Conservation (phyloP, 2,113 vertebrate genomes). For the Albula glossodonta region DNA sequence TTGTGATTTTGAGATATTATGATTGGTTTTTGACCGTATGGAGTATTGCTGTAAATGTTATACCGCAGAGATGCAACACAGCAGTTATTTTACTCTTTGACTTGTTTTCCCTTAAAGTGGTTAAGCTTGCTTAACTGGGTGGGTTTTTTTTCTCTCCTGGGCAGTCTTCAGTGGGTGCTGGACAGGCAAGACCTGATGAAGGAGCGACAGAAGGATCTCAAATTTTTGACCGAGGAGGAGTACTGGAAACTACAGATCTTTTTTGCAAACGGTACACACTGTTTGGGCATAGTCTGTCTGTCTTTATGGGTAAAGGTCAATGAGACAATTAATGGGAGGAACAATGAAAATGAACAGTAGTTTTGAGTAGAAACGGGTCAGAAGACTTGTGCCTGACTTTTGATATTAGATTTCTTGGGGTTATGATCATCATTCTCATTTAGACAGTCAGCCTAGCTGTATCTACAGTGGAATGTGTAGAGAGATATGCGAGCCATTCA, state of each 20-base stretch:
- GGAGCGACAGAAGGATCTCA: constrained; percentile 96
- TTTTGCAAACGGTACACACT: constrained; percentile 92
- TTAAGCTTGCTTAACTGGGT: not conserved
- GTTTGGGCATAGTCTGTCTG: not conserved
- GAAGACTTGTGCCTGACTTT: too few species aligned
- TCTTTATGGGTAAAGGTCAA: not conserved
- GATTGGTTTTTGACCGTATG: too few species aligned
- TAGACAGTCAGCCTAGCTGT: too few species aligned
- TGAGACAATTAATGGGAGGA: not conserved
- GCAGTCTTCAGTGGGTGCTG: constrained; percentile 97
- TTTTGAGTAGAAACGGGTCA: not conserved
- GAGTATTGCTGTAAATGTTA: too few species aligned
- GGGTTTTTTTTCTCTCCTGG: constrained; percentile 32
- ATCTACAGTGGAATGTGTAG: too few species aligned
- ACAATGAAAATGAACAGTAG: not conserved
- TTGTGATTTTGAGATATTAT: too few species aligned
- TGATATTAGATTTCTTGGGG: too few species aligned
- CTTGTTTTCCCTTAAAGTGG: not conserved
- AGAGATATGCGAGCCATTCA: too few species aligned
- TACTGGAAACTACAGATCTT: constrained; percentile 99
- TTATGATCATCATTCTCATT: too few species aligned
- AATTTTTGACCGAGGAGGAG: constrained; percentile 95
- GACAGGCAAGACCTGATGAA: constrained; percentile 98
- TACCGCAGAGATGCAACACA: too few species aligned
- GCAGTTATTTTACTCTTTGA: too few species aligned